phyloP scores from a whole-genome alignment of 2,888 invertebrate species.

The Chrysolina oricalcia region DNA sequence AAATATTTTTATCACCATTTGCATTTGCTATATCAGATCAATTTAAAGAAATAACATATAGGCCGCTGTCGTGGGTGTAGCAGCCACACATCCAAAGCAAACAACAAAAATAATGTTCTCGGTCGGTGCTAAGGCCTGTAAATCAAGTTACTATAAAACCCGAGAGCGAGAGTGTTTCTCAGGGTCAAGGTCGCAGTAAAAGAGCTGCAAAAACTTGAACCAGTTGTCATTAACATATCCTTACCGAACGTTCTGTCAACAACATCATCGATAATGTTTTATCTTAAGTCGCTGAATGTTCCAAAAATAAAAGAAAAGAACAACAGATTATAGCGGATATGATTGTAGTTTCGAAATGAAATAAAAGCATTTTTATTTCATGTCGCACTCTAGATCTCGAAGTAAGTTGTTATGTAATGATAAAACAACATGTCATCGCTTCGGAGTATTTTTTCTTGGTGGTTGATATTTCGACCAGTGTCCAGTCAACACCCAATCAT shows the following conservation, averaged over 20 bases:
- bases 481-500: too few species aligned
- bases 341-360: too few species aligned
- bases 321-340: background rate
- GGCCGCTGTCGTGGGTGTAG: background rate
- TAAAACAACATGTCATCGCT: too few species aligned
- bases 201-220: background rate
- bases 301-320: background rate
- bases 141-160: background rate
- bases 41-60: too few species aligned
- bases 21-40: too few species aligned
- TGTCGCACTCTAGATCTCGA: too few species aligned
- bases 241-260: slow-evolving; percentile 4
- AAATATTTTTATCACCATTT: too few species aligned
- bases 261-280: background rate
- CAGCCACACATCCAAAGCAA: background rate
- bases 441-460: too few species aligned
- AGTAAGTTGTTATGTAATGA: too few species aligned
- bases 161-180: slow-evolving; percentile 9
- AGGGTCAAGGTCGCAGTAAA: slow-evolving; percentile 16
- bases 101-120: background rate
- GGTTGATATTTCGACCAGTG: too few species aligned
- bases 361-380: too few species aligned
- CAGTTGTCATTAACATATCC: background rate
- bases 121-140: background rate
- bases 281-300: background rate